These are phyloP conservation scores for Pavo muticus DNA, from an alignment of 2,113 vertebrate genomes.

Conservation along the genomic window DNA sequence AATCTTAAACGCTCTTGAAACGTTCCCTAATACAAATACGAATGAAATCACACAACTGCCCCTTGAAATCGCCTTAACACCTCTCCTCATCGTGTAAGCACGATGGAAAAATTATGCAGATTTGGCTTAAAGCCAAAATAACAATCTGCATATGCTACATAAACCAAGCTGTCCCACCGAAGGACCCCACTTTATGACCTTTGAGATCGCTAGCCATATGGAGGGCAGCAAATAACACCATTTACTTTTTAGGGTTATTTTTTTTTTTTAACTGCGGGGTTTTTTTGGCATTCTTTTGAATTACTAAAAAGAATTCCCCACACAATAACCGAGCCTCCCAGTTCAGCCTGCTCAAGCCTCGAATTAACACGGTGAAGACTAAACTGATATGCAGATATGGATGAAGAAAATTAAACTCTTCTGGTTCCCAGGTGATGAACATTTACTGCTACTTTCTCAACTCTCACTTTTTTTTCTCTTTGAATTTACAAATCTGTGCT, in stretches of 20 bases:
- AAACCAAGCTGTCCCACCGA: constrained; percentile 72
- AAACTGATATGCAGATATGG: background rate
- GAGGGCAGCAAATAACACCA: constrained; percentile 60
- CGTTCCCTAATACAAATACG: constrained; percentile 63
- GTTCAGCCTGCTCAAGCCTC: constrained; percentile 2
- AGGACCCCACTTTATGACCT: constrained; percentile 71
- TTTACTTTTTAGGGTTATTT: background rate
- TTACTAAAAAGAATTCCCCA: constrained; percentile 4
- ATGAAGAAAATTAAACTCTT: constrained; percentile 26
- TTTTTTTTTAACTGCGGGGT: background rate
- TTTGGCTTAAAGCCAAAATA: constrained; percentile 72
- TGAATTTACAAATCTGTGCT: background rate
- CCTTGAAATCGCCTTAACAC: constrained; percentile 36
- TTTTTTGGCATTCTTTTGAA: constrained; percentile 42
- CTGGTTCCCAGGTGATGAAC: constrained; percentile 28
- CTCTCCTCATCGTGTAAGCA: constrained; percentile 49
- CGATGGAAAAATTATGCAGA: constrained; percentile 75
- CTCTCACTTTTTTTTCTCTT: background rate
- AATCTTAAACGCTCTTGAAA: constrained; percentile 53
- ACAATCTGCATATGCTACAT: constrained; percentile 70
- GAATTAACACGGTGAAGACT: background rate
- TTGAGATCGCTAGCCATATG: constrained; percentile 58
- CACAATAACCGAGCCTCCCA: background rate
- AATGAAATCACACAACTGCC: constrained; percentile 62
- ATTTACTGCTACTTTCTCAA: background rate